phyloP scores from a whole-genome alignment of 2,113 vertebrate species.

The Pachyramphus minor region DNA sequence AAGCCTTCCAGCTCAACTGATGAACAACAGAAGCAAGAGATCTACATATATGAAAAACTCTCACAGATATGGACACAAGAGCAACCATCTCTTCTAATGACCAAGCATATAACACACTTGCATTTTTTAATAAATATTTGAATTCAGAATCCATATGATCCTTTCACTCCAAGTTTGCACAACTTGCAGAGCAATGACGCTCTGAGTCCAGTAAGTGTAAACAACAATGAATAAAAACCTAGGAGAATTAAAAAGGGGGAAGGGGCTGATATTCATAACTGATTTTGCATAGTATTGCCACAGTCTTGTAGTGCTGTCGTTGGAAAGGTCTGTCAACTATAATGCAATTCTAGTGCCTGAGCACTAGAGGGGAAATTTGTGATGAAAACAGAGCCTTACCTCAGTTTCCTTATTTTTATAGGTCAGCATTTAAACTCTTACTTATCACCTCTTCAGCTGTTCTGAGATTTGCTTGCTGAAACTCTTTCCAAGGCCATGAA shows the following conservation, averaged over 20 bases:
- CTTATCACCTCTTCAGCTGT: not conserved
- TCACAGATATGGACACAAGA: not conserved
- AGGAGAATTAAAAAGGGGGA: not conserved
- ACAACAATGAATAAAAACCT: not conserved
- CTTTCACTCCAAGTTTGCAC: not conserved
- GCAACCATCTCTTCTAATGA: not conserved
- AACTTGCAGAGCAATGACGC: not conserved
- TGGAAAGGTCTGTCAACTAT: not conserved
- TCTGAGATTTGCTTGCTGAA: not conserved
- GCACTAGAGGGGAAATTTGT: not conserved
- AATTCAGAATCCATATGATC: not conserved
- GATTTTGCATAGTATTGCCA: not conserved
- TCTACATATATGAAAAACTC: not conserved
- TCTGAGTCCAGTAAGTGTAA: not conserved
- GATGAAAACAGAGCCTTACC: not conserved
- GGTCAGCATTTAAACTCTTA: not conserved
- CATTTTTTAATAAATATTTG: not conserved
- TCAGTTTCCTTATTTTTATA: constrained; percentile 16
- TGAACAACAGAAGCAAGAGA: not conserved
- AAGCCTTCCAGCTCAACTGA: not conserved
- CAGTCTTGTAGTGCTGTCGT: not conserved
- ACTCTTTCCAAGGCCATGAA: not conserved
- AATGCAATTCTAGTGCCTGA: not conserved
- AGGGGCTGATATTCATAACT: not conserved
- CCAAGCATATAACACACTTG: not conserved